These are phyloP conservation scores for Brachionichthys hirsutus DNA, from an alignment of 2,113 vertebrate species.

Conservation along the genomic window DNA sequence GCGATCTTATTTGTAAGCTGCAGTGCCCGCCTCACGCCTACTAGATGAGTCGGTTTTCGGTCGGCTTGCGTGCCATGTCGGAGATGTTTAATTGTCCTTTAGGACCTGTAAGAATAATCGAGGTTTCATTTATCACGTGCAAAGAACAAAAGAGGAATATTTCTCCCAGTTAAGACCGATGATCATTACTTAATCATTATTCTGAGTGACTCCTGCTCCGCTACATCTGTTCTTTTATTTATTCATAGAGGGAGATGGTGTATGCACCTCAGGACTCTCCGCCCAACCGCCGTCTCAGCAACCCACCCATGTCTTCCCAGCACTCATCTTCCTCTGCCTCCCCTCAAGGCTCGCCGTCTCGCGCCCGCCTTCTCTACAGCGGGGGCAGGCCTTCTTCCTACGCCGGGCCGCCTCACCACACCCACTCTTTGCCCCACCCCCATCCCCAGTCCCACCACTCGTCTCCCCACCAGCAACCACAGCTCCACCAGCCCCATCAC, in stretches of 20 bases:
- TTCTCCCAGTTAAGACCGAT: too few relatives aligned
- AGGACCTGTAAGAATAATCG: not conserved
- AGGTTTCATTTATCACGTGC: not conserved
- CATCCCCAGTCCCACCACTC: conserved; percentile 76
- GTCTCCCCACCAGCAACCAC: conserved; percentile 68
- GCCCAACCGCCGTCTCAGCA: conserved; percentile 89
- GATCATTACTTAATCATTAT: too few relatives aligned
- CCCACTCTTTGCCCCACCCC: conserved; percentile 55
- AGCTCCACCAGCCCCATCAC: conserved; percentile 68
- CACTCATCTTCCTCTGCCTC: conserved; percentile 82
- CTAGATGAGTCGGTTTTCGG: too few relatives aligned
- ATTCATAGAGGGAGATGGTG: conserved; percentile 89
- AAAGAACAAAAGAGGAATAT: too few relatives aligned
- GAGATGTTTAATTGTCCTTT: too few relatives aligned
- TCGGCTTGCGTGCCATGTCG: too few relatives aligned
- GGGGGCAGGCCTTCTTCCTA: conserved; percentile 88
- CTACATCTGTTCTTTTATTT: not conserved
- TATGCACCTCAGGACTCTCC: conserved; percentile 93
- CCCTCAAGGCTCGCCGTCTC: conserved; percentile 87
- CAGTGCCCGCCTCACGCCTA: too few relatives aligned
- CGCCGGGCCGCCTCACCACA: conserved; percentile 80
- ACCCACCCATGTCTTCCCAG: conserved; percentile 79
- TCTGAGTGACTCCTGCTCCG: not conserved
- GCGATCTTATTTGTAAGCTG: too few relatives aligned
- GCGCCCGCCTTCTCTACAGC: conserved; percentile 90